Percentiles rank a stretch among this genome's conserved stretches.
These are phyloP conservation scores for Andrena marginata DNA, from an alignment of 2,888 invertebrate genomes.

Conservation along the genomic window DNA sequence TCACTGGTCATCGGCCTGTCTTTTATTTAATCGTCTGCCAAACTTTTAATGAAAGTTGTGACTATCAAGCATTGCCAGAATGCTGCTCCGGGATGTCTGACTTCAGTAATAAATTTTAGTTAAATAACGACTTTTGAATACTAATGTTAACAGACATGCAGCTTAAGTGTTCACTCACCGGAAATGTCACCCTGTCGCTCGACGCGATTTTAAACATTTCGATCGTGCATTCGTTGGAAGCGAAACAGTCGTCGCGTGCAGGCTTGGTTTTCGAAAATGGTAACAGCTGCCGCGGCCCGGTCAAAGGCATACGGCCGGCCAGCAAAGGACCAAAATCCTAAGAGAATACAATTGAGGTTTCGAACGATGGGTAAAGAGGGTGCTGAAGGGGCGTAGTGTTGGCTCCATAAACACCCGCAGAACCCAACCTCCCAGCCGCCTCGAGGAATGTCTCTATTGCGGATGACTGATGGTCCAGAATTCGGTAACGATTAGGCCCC, in stretches of 20 bases:
- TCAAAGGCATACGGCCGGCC: conserved; percentile 54
- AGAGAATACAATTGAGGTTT: conserved; percentile 75
- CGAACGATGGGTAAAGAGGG: conserved; percentile 57
- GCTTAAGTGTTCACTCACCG: no score
- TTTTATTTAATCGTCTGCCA: no score
- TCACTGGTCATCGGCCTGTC: no score
- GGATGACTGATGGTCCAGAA: conserved; percentile 71
- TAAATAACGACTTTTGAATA: no score
- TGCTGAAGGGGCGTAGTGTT: conserved; percentile 76
- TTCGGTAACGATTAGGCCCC: conserved; percentile 50
- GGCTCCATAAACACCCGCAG: conserved; percentile 80
- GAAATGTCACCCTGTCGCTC: not conserved
- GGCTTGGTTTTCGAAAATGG: conserved; percentile 35
- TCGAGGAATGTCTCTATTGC: conserved; percentile 67
- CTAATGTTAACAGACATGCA: no score
- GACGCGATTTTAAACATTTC: not conserved
- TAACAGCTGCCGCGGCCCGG: conserved; percentile 45
- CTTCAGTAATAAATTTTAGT: no score
- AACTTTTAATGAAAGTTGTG: no score
- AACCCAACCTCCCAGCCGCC: conserved; percentile 66
- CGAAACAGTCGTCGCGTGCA: not conserved
- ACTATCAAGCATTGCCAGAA: no score
- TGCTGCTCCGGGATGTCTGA: no score
- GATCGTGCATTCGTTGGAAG: not conserved
- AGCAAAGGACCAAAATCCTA: conserved; percentile 51